Evolutionary conservation across 2,113 vertebrate species (phyloP).

Genomic region (Notothenia coriiceps): DNA sequence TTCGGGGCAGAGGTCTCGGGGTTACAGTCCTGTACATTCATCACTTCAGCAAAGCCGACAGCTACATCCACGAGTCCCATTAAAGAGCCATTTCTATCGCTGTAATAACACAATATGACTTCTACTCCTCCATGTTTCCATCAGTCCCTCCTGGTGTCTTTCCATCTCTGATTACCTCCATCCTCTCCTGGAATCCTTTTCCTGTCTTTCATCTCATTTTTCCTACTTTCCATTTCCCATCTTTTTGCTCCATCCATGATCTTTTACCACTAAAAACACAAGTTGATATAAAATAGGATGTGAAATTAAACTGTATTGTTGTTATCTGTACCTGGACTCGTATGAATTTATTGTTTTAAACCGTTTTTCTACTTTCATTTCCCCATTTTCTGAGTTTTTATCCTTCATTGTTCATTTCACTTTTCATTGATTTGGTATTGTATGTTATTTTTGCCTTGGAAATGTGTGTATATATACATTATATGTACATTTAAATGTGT

Average conservation of each 20-base stretch:
- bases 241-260: too few relatives aligned
- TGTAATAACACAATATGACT: background rate
- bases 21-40: conserved; percentile 60
- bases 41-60: conserved; percentile 62
- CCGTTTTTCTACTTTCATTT: too few relatives aligned
- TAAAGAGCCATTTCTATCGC: conserved; percentile 27
- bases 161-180: background rate
- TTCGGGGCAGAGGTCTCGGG: conserved; percentile 25
- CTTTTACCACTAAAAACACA: background rate
- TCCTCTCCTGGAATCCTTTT: background rate
- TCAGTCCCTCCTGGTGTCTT: background rate
- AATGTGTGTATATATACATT: too few relatives aligned
- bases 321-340: too few relatives aligned
- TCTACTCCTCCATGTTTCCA: conserved; percentile 7
- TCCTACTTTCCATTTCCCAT: background rate
- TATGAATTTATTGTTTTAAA: too few relatives aligned
- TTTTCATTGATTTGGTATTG: too few relatives aligned
- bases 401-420: too few relatives aligned
- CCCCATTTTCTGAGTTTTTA: too few relatives aligned
- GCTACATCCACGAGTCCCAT: conserved; percentile 41
- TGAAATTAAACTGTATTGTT: too few relatives aligned
- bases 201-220: background rate
- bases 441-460: too few relatives aligned
- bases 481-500: too few relatives aligned
- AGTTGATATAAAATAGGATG: too few relatives aligned